Evolutionary conservation across 2,113 vertebrate genomes (phyloP), one percentile per base, ranked within the genome.

Genomic region (Brachypteracias leptosomus): DNA sequence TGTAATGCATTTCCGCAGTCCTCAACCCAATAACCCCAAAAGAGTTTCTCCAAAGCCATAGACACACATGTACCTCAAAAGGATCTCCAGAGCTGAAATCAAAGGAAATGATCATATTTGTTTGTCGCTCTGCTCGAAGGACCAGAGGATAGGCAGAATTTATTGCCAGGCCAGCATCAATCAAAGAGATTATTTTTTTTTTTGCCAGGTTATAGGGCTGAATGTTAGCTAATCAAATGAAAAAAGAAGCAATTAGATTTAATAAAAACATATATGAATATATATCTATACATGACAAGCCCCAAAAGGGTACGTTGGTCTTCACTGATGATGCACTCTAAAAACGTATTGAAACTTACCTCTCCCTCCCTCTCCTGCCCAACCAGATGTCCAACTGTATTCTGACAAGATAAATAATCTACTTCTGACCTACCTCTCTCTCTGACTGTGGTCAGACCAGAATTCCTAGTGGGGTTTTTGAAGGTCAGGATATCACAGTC

Each of bases 61-160:
- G 28, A 42, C 26, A 73, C 38, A 63, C 21, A 38, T 17, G 28
- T 96, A 98, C 98, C 97, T 77, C 26, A 38, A 98, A 97, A 58
- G 97, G 96, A 76, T 98, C 94, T 28, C 91, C 95, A 40, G 61
- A 61, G 35, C 96, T 97, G 82, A 96, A 98, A 79, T 98, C 97
- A 65, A 97, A 97, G 16, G 97, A 98, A 25, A 98, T 71, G 42
- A 97, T 96, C 82, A 98, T 88, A 35, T 97, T 93, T 29, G 92
- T 44, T 10, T 85, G 22, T 22, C 95, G 73, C 22, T 82, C 20
- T 4, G 90, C 88, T 47, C 38, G 72, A 49, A 98, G 86, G 31
- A 95, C 63, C 20, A 97, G 85, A 10, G 97, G 95, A 55, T 96
- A 98, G 17, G 96, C 90, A 62, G 94, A 89, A 75, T 97, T 97